Conservation (phyloP, 2,888 invertebrate genomes). For the Lasioglossum malachurum region DNA sequence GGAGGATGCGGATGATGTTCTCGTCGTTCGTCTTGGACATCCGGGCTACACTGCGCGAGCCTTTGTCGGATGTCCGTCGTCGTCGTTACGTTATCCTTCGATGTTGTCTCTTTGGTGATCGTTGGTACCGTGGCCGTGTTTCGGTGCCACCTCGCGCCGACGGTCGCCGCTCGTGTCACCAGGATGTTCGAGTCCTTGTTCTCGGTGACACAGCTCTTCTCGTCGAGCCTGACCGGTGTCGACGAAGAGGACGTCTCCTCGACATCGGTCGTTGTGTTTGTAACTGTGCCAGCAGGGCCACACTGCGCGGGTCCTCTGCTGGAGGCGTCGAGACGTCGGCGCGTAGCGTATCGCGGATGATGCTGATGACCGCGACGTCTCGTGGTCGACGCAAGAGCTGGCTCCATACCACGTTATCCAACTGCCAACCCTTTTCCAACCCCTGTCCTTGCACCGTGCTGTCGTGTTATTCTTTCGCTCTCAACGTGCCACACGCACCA, state of each 20-base stretch:
- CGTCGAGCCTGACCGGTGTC: constrained; percentile 45
- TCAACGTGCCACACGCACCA: constrained; percentile 83
- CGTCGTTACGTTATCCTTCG: constrained; percentile 18
- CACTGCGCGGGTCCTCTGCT: constrained; percentile 85
- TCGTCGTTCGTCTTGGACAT: constrained; percentile 58
- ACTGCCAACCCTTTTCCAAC: constrained; percentile 60
- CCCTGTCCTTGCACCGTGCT: constrained; percentile 87
- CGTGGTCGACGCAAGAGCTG: constrained; percentile 77
- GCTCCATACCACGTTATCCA: constrained; percentile 76
- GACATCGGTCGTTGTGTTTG: constrained; percentile 29
- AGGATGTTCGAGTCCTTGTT: not conserved
- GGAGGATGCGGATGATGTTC: constrained; percentile 4
- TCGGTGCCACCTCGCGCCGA: constrained; percentile 54
- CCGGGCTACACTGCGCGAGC: constrained; percentile 84
- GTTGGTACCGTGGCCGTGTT: constrained; percentile 36
- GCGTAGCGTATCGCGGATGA: constrained; percentile 82
- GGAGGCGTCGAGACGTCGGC: constrained; percentile 81
- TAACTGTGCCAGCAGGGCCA: constrained; percentile 80
- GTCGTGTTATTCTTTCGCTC: constrained; percentile 9
- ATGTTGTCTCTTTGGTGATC: not conserved
- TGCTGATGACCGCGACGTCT: constrained; percentile 84
- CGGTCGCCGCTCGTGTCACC: constrained; percentile 36
- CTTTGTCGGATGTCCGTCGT: constrained; percentile 73
- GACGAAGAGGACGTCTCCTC: constrained; percentile 30
- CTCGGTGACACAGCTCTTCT: constrained; percentile 55